Percentiles rank a stretch among this genome's conserved stretches.
Conservation (phyloP, 2,888 invertebrate genomes). For the Lumbricus terrestris region DNA sequence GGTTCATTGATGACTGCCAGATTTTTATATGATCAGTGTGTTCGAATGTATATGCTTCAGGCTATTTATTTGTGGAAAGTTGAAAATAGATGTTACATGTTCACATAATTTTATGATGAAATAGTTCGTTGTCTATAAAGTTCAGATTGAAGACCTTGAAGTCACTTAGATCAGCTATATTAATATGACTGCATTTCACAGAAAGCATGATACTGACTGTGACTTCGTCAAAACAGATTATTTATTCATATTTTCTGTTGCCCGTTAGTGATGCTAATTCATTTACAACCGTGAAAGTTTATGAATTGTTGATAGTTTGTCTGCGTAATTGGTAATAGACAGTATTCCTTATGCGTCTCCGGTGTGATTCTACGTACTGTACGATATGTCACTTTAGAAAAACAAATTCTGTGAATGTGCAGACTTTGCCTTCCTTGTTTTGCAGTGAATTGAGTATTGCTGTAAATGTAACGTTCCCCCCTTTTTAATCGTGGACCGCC, state of each 20-base stretch:
- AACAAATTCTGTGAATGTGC: background rate
- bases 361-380: background rate
- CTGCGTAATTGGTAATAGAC: background rate
- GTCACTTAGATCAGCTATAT: background rate
- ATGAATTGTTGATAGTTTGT: background rate
- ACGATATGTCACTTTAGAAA: background rate
- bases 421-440: background rate
- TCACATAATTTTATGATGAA: background rate
- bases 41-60: background rate
- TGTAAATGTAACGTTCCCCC: no score
- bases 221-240: background rate
- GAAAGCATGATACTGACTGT: background rate
- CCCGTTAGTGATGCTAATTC: background rate
- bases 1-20: background rate
- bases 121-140: background rate
- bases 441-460: no score
- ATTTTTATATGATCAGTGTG: background rate
- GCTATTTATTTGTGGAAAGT: background rate
- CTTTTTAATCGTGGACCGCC: no score
- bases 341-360: background rate
- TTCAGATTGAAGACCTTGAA: background rate
- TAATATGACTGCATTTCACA: background rate
- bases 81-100: background rate
- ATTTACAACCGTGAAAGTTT: background rate
- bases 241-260: background rate